These are phyloP conservation scores for Mythimna impura DNA, from an alignment of 2,888 invertebrate species.

Conservation along the genomic window DNA sequence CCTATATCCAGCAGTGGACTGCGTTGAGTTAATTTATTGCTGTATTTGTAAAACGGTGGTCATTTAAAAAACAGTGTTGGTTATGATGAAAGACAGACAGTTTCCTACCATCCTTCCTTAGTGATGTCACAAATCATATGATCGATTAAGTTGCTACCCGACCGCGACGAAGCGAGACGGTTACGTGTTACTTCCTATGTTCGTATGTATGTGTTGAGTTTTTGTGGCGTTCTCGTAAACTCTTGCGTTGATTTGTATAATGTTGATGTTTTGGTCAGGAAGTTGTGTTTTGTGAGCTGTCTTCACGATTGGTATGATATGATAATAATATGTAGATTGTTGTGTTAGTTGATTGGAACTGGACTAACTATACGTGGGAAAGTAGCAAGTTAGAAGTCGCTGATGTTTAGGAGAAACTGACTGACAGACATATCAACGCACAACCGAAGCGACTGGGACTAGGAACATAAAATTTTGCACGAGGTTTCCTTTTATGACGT, in stretches of 20 bases:
- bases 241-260: slow-evolving; percentile 38
- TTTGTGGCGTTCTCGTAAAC: slow-evolving; percentile 57
- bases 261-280: slow-evolving; percentile 42
- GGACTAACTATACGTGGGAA: not conserved
- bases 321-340: too few species aligned
- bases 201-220: slow-evolving; percentile 19
- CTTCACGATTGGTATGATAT: not conserved
- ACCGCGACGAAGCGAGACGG: slow-evolving; percentile 44
- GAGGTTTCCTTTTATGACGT: too few species aligned
- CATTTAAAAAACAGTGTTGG: too few species aligned
- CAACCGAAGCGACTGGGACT: too few species aligned
- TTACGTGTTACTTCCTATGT: slow-evolving; percentile 61
- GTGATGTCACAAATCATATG: slow-evolving; percentile 41
- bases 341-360: not conserved
- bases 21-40: too few species aligned
- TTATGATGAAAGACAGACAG: not conserved
- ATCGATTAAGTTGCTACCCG: slow-evolving; percentile 39
- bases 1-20: too few species aligned
- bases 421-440: too few species aligned
- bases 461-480: too few species aligned
- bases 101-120: slow-evolving; percentile 33
- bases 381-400: not conserved
- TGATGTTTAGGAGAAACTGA: not conserved
- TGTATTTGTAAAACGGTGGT: too few species aligned
- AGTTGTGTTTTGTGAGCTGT: slow-evolving; percentile 27